Base-by-base conservation (phyloP, 2,113 vertebrate species). In the Pan paniscus region DNA sequence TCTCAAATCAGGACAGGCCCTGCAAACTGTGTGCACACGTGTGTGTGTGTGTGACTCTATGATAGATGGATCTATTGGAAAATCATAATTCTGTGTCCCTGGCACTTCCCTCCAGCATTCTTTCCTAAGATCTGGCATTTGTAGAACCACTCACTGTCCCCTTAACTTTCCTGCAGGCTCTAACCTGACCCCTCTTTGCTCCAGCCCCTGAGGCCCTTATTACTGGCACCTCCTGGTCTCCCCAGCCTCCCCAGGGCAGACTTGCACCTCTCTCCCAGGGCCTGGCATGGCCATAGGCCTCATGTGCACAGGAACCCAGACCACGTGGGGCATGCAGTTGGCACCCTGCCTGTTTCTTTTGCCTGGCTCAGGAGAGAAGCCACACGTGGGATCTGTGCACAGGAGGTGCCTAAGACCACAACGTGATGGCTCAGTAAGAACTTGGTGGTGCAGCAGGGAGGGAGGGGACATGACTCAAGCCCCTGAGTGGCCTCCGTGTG, bases 241-340 rank as follows among this genome's bases (percentile, higher is more conserved):
- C 25, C 12, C 20, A 23, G 1, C 18, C 78, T 50, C 59, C 89
- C 23, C 11, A 30, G 27, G 3, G 27, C 46, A 8, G 48, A 16
- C 5, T 9, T 27, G 20, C 2, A 8, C 23, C 13, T 55, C 70
- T 46, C 3, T 73, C 79, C 46, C 11, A 8, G 59, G 1, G 13
- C 20, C 16, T 23, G 35, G 6, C 11, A 1, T 0, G 0, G n/a
- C 16, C 2, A 38, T 2, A 22, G 14, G 57, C 25, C 32, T 43
- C 76, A 30, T 1, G 30, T 32, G 48, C 10, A 16, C 8, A 88
- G 46, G 43, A 84, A 38, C 27, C 0, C 18, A 57, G 70, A 43
- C 7, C 7, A 4, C 32, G 17, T 0, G 7, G 32, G 38, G 20
- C 35, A 6, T 0, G 2, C 32, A 5, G 27, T 50, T 18, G 14